Evolutionary conservation across 1,140 invertebrate species (phyloP).

Genomic region (Aphidius ervi): DNA sequence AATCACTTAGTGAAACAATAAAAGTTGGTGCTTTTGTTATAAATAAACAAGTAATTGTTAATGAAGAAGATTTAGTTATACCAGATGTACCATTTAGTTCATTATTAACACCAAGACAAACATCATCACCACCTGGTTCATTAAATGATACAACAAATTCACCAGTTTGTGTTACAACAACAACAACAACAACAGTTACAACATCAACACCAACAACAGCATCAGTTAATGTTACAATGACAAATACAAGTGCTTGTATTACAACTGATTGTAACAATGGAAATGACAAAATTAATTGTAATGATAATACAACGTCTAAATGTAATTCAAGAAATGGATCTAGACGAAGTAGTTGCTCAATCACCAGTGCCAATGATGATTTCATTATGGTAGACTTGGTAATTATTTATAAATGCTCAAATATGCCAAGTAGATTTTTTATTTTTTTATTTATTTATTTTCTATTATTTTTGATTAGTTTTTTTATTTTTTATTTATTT

Average conservation of each 20-base stretch:
- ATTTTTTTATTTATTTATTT: conserved; percentile 2
- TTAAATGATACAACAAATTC: conserved; percentile 26
- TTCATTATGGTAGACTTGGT: conserved; percentile 76
- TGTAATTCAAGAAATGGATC: conserved; percentile 48
- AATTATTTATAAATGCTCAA: conserved; percentile 44
- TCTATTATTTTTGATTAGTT: too few species aligned
- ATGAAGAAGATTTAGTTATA: conserved; percentile 59
- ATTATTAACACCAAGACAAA: conserved; percentile 53
- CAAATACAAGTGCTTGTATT: conserved; percentile 22
- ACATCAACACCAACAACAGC: conserved; percentile 28
- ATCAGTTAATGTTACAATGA: conserved; percentile 16
- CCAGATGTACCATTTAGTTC: conserved; percentile 68
- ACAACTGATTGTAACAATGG: conserved; percentile 49
- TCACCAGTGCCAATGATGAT: conserved; percentile 61
- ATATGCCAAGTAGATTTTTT: conserved; percentile 6
- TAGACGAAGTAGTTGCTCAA: conserved; percentile 53
- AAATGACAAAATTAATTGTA: conserved; percentile 41
- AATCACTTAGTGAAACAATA: conserved; percentile 62
- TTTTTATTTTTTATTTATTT: too few species aligned
- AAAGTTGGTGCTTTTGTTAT: conserved; percentile 70
- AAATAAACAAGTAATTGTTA: conserved; percentile 51
- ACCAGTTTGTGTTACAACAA: conserved; percentile 16
- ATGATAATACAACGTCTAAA: conserved; percentile 41
- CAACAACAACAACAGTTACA: conserved; percentile 20
- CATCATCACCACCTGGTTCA: conserved; percentile 40